These are phyloP conservation scores for Brachyhypopomus occidentalis DNA, from an alignment of 2,113 vertebrate genomes.

Conservation along the genomic window DNA sequence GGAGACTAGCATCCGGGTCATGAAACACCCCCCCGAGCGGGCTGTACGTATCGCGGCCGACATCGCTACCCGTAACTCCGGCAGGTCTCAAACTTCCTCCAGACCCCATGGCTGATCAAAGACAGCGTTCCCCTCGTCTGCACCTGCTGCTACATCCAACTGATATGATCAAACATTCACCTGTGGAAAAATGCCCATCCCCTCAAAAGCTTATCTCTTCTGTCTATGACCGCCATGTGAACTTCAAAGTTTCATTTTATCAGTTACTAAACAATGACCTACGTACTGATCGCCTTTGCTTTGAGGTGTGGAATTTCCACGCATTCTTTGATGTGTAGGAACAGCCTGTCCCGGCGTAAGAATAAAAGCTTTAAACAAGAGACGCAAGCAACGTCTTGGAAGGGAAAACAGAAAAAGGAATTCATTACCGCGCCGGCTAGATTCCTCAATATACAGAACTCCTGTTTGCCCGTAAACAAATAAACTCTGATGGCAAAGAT, in stretches of 20 bases:
- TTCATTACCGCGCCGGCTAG: constrained; percentile 4
- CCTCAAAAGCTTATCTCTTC: background rate
- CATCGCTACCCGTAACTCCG: too few relatives aligned
- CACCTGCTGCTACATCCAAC: background rate
- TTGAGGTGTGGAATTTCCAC: background rate
- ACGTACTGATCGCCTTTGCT: background rate
- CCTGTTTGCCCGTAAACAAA: constrained; percentile 25
- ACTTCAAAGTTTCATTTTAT: background rate
- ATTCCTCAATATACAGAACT: constrained; percentile 28
- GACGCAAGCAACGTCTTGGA: background rate
- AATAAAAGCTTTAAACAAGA: background rate
- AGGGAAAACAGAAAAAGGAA: constrained; percentile 9
- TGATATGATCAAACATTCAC: background rate
- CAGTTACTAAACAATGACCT: background rate
- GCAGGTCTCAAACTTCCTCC: background rate
- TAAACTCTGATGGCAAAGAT: constrained; percentile 26
- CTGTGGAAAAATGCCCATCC: background rate
- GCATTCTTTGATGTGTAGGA: background rate
- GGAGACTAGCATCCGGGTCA: too few relatives aligned
- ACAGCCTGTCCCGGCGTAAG: background rate
- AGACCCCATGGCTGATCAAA: background rate
- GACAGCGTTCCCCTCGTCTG: background rate
- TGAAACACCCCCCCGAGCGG: too few relatives aligned
- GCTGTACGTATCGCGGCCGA: too few relatives aligned
- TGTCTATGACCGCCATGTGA: background rate